These are phyloP conservation scores for Apamea sordens DNA, from an alignment of 2,888 invertebrate genomes.

Conservation along the genomic window DNA sequence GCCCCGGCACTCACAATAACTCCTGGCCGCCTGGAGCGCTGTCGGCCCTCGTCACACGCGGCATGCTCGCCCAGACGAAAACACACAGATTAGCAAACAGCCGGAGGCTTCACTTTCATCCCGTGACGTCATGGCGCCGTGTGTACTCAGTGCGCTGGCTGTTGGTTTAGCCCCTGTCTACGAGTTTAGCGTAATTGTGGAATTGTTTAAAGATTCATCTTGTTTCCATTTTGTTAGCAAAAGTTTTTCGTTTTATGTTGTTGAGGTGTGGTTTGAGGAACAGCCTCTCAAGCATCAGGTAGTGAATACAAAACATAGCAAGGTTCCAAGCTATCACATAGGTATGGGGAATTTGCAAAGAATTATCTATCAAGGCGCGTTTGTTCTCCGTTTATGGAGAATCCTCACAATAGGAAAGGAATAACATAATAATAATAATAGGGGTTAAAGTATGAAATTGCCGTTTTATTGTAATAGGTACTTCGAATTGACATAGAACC, in stretches of 20 bases:
- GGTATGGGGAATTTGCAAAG: neutral
- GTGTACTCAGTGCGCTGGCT: neutral
- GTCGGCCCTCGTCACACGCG: conserved; percentile 55
- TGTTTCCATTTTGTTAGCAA: conserved; percentile 22
- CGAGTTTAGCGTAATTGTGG: conserved; percentile 5
- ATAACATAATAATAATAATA: conserved; percentile 16
- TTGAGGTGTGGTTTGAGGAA: neutral
- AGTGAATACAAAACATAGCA: neutral
- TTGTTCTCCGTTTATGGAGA: no score
- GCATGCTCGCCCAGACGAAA: conserved; percentile 32
- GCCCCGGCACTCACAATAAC: conserved; percentile 10
- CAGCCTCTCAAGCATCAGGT: neutral
- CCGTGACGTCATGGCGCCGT: conserved; percentile 21
- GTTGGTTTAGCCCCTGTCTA: conserved; percentile 20
- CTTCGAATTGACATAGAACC: no score
- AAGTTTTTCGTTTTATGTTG: neutral
- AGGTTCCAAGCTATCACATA: neutral
- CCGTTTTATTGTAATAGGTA: no score
- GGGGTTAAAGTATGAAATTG: no score
- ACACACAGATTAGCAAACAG: conserved; percentile 50
- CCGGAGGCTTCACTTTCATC: conserved; percentile 60
- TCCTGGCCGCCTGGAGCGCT: conserved; percentile 42
- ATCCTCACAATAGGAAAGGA: conserved; percentile 2
- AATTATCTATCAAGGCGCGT: neutral
- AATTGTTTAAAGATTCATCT: conserved; percentile 20